phyloP scores from a whole-genome alignment of 2,113 vertebrate genomes.

The Chrysochloris asiatica region DNA sequence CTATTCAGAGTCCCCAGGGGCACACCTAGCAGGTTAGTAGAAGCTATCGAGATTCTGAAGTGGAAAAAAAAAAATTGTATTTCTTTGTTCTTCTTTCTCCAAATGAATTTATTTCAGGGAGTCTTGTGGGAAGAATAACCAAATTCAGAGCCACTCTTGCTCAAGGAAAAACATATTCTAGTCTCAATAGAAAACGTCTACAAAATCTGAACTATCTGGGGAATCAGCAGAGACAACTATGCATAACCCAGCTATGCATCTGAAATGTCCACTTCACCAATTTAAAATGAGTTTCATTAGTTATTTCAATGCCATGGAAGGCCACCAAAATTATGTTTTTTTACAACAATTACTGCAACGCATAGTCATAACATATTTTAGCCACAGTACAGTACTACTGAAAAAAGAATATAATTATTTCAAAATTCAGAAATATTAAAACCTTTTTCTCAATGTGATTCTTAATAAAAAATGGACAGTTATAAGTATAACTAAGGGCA shows the following conservation, averaged over 20 bases:
- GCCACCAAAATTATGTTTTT: not conserved
- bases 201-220: not conserved
- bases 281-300: constrained; percentile 17
- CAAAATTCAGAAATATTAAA: constrained; percentile 39
- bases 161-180: constrained; percentile 5
- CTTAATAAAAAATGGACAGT: constrained; percentile 50
- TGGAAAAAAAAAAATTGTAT: not conserved
- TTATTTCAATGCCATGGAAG: not conserved
- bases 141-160: not conserved
- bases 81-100: not conserved
- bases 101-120: constrained; percentile 42
- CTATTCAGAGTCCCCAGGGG: constrained; percentile 9
- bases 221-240: not conserved
- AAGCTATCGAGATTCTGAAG: not conserved
- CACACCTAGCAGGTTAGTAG: not conserved
- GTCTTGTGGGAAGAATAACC: not conserved
- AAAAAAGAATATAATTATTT: constrained; percentile 50
- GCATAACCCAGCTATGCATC: not conserved
- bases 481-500: constrained; percentile 50
- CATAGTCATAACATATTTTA: not conserved
- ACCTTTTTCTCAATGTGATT: constrained; percentile 30
- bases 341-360: constrained; percentile 37
- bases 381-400: not conserved
- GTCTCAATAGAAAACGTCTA: constrained; percentile 8
- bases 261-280: not conserved